phyloP scores from a whole-genome alignment of 2,888 invertebrate genomes.

The Agriopis marginaria region DNA sequence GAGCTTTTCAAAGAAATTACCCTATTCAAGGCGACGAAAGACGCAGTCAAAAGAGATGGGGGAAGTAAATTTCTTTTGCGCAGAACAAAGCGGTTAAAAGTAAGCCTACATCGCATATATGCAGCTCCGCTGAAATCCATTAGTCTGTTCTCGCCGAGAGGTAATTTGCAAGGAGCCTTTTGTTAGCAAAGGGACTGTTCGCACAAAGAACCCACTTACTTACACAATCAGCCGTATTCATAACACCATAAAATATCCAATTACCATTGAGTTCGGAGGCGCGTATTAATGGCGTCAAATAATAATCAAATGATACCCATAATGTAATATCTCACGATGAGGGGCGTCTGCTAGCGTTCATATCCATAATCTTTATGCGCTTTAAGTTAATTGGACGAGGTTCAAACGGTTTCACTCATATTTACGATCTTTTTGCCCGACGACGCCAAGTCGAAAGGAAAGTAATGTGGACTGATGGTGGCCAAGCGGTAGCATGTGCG shows the following conservation, averaged over 20 bases:
- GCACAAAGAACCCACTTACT: constrained; percentile 67
- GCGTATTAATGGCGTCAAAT: constrained; percentile 66
- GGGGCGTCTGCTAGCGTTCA: constrained; percentile 37
- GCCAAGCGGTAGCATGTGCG: too few relatives aligned
- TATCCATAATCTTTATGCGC: constrained; percentile 38
- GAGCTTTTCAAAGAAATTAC: constrained; percentile 72
- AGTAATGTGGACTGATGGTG: too few relatives aligned
- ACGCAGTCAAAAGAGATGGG: constrained; percentile 68
- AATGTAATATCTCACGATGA: constrained; percentile 50
- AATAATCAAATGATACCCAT: constrained; percentile 64
- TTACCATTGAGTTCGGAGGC: constrained; percentile 60
- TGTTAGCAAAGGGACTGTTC: constrained; percentile 71
- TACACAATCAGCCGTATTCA: constrained; percentile 71
- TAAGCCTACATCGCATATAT: constrained; percentile 75
- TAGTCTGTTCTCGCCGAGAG: constrained; percentile 71
- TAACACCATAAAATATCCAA: constrained; percentile 73
- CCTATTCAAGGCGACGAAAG: constrained; percentile 71
- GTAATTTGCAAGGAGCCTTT: constrained; percentile 80
- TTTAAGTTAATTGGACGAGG: constrained; percentile 35
- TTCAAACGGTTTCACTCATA: constrained; percentile 24
- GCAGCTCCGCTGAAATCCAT: constrained; percentile 82
- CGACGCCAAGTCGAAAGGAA: too few relatives aligned
- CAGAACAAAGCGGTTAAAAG: constrained; percentile 80
- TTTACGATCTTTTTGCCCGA: constrained; percentile 8
- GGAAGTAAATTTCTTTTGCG: constrained; percentile 76